Base-by-base conservation (phyloP, 30 jellyfish, hydroid and myxozoan species). In the Chironex yamaguchii region DNA sequence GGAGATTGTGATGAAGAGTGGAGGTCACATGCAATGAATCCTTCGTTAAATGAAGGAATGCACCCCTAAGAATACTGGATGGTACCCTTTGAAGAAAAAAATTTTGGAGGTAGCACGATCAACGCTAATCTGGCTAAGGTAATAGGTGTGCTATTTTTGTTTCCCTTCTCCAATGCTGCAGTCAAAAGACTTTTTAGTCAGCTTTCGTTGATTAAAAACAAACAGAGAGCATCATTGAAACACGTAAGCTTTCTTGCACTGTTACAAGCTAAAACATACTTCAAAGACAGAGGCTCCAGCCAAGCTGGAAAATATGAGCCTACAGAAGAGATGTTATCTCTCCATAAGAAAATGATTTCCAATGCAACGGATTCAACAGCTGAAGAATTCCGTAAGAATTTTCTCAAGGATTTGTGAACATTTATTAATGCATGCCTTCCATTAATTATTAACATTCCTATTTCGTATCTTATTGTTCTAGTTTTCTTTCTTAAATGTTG, bases 141-240 rank as follows among this genome's bases (percentile, higher is more conserved):
- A 11, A 1, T 25, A 2, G 87, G n/a, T 1, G 87, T 68, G 50
- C 58, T 36, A 4, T 42, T 67, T 42, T 35, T 79, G 33, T 42
- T 82, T 23, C 88, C 79, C 4, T 49, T 34, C 63, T 66, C 92
- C 2, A 82, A 82, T 67, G 92, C 92, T 62, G 52, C 54, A 2
- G 91, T 26, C 11, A 86, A 82, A 82, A 82, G 88, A 67, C 25
- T 26, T 13, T 76, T 64, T 42, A 50, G 84, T 68, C 92, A 66
- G 68, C 87, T 82, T 3, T 1, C 13, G 49, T 4, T 82, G 51
- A 67, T 67, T 14, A 82, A 82, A 33, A 66, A 17, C 11, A 2
- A 65, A 12, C 92, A 82, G 12, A 25, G 88, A 31, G 20, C 86
- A 0, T 1, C 71, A 4, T 67, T 82, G 50, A 82, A 49, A 25